Evolutionary conservation across 2,888 invertebrate genomes (phyloP).

Genomic region (Strigamia transsilvanica): DNA sequence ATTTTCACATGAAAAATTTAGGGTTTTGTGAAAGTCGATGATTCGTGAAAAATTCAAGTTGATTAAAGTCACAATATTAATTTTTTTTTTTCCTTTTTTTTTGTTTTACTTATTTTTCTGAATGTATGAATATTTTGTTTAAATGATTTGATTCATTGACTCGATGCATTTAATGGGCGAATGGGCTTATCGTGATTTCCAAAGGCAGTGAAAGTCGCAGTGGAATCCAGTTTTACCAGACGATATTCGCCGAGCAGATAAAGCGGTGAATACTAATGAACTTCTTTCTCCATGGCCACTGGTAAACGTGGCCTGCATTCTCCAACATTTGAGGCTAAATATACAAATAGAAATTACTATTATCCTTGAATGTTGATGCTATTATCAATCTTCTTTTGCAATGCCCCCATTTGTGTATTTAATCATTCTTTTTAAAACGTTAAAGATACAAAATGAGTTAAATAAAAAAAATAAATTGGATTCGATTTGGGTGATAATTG

Average conservation of each 20-base stretch:
- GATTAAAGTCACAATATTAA: neutral
- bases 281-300: conserved; percentile 33
- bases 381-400: conserved; percentile 10
- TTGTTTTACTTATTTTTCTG: neutral
- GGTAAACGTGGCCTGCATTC: conserved; percentile 44
- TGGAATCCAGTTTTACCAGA: conserved; percentile 48
- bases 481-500: neutral
- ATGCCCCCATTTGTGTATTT: neutral
- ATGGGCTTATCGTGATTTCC: conserved; percentile 41
- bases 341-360: conserved; percentile 41
- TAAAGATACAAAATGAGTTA: neutral
- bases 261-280: conserved; percentile 34
- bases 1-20: neutral
- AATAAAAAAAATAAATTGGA: conserved; percentile 26
- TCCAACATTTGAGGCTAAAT: conserved; percentile 38
- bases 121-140: conserved; percentile 1
- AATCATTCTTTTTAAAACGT: neutral
- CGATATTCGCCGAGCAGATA: conserved; percentile 43
- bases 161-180: conserved; percentile 15
- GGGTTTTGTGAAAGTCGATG: neutral
- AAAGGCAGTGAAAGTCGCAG: conserved; percentile 43
- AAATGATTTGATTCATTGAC: conserved; percentile 35
- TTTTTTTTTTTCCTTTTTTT: neutral
- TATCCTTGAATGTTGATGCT: conserved; percentile 34
- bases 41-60: neutral